Base-by-base conservation (phyloP, 2,797 vertebrate species). In the Hemibagrus guttatus region DNA sequence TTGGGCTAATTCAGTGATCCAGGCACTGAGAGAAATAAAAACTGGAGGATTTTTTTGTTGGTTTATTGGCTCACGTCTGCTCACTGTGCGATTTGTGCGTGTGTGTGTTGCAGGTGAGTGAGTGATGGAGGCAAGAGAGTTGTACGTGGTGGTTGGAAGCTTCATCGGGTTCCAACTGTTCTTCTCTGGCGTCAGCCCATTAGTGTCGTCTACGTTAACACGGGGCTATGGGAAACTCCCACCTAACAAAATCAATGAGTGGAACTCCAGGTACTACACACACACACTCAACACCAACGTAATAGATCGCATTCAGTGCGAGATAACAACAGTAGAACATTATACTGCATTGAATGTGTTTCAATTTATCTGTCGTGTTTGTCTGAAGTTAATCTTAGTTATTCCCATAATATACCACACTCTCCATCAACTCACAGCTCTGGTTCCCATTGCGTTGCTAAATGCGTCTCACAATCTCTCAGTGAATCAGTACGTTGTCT, bases 61-160 rank as follows among this genome's bases (percentile, higher is more conserved):
- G 4, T 72, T 11, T 46, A 7, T 12, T 46, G 46, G 5, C 19
- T 75, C 2, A 13, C 3, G 1, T 26, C 28, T 58, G 52, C 54
- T 59, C 16, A n/a, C 19, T 58, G 9, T 35, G 46, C 35, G 46
- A 21, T 80, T 46, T 79, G 39, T 66, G 4, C 26, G 13, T 80
- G n/a, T 54, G 7, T 76, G 72, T 69, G 90, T 83, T 89, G 35
- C 91, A 95, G 96, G 94, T 94, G 93, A 95, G 94, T 92, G 93
- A 96, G 94, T 92, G 93, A 96, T 96, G 95, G 96, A 95, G 93
- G 94, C 86, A 84, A 95, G 95, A 94, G 95, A 96, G 95, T 93
- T 96, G 93, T 94, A 91, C 58, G 95, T 97, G 90, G 94, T 96
- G 49, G 93, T 93, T 83, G 93, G 94, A 91, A 97, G 96, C 94